Conservation (phyloP, 2,113 vertebrate genomes). For the Nipponia nippon region DNA sequence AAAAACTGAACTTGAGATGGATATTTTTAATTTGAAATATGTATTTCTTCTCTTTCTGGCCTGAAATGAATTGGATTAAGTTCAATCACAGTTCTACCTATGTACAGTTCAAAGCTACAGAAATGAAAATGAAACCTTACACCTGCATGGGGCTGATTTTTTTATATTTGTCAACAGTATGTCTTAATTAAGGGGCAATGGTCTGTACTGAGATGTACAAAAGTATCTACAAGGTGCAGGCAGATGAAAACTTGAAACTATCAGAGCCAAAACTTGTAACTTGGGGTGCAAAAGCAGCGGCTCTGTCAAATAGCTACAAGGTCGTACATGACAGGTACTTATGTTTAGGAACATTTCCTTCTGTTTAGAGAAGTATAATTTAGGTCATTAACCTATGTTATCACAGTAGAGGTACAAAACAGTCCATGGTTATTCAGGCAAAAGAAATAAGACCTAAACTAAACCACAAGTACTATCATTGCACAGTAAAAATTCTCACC, state of each 20-base stretch:
- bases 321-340: accelerated
- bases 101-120: constrained; percentile 5
- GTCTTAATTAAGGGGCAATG: background rate
- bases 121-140: constrained; percentile 29
- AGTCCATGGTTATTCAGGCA: background rate
- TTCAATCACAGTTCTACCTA: constrained; percentile 29
- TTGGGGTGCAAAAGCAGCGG: background rate
- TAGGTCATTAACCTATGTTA: background rate
- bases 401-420: background rate
- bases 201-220: background rate
- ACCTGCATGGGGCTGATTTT: background rate
- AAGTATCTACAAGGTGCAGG: background rate
- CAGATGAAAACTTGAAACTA: constrained; percentile 12
- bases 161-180: background rate
- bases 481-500: background rate
- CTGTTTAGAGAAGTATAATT: background rate
- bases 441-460: background rate
- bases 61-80: constrained; percentile 6
- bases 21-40: background rate
- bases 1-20: background rate
- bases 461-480: background rate
- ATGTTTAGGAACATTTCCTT: background rate
- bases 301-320: background rate
- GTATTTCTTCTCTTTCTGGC: constrained; percentile 10
- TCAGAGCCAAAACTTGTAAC: background rate